Base-by-base conservation (phyloP, 2,797 vertebrate species). In the Acrocephalus scirpaceus region DNA sequence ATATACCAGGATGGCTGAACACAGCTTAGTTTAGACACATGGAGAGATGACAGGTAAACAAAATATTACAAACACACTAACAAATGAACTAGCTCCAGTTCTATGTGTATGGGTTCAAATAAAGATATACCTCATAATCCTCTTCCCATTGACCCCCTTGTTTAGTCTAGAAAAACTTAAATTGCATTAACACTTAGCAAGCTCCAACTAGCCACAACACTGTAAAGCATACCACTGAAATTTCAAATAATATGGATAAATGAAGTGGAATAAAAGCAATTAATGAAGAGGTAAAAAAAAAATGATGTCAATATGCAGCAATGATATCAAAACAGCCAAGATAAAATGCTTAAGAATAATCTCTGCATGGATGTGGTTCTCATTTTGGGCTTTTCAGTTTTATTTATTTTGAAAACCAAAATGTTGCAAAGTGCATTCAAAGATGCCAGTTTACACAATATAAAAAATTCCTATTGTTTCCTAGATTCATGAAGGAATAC, bases 331-430 rank as follows among this genome's bases (percentile, higher is more conserved):
- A 97, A 92, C 91, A 98, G 97, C 95, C 92, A 97, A 89, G 95
- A 97, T 97, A 98, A 94, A 96, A 97, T 97, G 97, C 96, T 90
- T 78, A 48, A 96, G 97, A 95, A 95, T 93, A 93, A 97, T 98
- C 97, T 99, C 99, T 98, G 98, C 98, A 99, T 99, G 98, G 99
- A 99, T 98, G 98, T 95, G 97, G 98, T 96, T 98, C 75, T 94
- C 88, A 48, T 42, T 94, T 94, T 58, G 54, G 79, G 48, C 13
- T 94, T 95, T 92, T 92, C 54, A 38, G 42, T 65, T 94, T 92
- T 87, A 38, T 87, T 91, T 93, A 80, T 78, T 92, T 95, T 83
- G 85, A 89, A 92, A 88, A 88, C 42, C 47, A 92, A 96, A 96
- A 95, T 11, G 29, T 80, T 96, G 90, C 67, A 91, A 95, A 97